Base-by-base conservation (phyloP, 2,113 vertebrate species). In the Vimba vimba region DNA sequence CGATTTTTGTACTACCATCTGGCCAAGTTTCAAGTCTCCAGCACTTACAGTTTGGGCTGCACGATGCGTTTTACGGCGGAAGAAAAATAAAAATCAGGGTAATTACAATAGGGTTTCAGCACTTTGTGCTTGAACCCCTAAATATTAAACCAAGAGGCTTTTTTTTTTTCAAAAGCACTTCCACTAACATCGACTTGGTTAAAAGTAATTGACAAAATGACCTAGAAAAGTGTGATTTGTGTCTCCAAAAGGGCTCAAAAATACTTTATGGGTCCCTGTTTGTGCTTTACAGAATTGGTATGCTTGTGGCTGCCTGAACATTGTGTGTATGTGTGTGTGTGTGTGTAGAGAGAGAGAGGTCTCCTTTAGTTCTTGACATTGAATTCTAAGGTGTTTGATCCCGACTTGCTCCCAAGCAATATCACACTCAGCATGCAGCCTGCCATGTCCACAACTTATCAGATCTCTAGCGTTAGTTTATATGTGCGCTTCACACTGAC, bases 351-450 rank as follows among this genome's bases (percentile, higher is more conserved):
- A 21, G 43, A 57, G 66, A 57, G 77, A 60, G 66, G 45, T 86
- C 66, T 86, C 52, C 52, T 59, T 71, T 47, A 60, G n/a, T 78
- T 68, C 27, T 57, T 21, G 13, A 69, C 39, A 59, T 57, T 33
- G 25, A 57, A 81, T 81, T 47, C 47, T 19, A 73, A 62, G 30
- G 52, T 75, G 25, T 75, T 86, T 86, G 78, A 86, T 86, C 68
- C 43, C 17, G 77, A 81, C 85, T 50, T 81, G 66, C 64, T 57
- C 66, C 55, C 68, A 17, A 76, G 30, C 71, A n/a, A 77, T 74
- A 85, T 75, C n/a, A 60, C 27, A 59, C 73, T 83, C 50, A 71
- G 57, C 73, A 83, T 69, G 73, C 43, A 66, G 69, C 27, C 66
- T 74, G 85, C 66, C 11, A 74, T 74, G 25, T n/a, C 47, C 76